A percentile compares a stretch with the other conserved stretches of the same genome.
Conservation (phyloP, 2,797 vertebrate species). For the Glyptemys insculpta region DNA sequence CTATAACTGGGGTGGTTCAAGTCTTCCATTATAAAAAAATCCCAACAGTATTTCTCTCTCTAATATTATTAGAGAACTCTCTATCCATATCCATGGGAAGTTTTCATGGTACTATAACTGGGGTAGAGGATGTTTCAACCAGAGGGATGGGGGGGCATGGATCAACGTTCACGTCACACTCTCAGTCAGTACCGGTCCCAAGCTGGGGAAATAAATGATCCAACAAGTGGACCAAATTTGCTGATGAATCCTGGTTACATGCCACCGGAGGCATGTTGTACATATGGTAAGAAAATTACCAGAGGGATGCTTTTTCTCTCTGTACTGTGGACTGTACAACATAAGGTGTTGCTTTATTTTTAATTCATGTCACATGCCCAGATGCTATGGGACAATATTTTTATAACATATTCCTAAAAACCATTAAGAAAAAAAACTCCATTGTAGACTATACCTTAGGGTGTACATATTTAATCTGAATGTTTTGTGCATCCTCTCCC, state of each 20-base stretch:
- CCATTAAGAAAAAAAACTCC: fast-evolving
- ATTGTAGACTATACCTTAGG: neutral
- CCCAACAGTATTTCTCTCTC: neutral
- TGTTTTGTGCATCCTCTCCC: neutral
- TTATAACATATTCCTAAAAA: neutral
- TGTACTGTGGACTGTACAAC: fast-evolving
- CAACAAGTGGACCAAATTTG: neutral
- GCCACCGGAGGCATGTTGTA: neutral
- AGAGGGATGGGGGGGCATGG: neutral
- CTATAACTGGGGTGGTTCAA: neutral
- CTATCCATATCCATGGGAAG: neutral
- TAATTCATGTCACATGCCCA: fast-evolving
- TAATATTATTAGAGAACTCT: neutral
- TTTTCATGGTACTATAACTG: fast-evolving
- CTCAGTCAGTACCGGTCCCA: neutral
- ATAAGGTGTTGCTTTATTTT: neutral
- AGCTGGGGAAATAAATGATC: neutral
- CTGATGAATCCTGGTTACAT: neutral
- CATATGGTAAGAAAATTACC: neutral
- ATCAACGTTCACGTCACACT: fast-evolving
- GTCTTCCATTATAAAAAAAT: neutral
- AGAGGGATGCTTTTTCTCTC: neutral
- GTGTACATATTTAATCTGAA: neutral
- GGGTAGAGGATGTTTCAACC: neutral
- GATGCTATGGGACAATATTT: neutral